Percentiles rank a stretch among this genome's conserved stretches.
Conservation (phyloP, 2,113 vertebrate genomes). For the Dromiciops gliroides region DNA sequence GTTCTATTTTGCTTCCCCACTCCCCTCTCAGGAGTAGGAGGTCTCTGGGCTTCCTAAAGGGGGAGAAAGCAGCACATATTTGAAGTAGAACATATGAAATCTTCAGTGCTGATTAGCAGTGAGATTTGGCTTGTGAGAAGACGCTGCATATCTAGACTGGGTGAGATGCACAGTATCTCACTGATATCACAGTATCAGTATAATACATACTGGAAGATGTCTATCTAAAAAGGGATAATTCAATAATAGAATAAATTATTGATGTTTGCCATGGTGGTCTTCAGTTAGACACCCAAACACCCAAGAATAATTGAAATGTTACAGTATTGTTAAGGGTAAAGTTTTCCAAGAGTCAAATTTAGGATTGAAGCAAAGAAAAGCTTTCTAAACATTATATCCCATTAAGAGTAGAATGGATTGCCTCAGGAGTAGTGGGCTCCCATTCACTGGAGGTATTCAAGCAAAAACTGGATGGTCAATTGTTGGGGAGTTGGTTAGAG, state of each 20-base stretch:
- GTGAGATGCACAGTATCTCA: too few relatives aligned
- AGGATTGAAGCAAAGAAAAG: background rate
- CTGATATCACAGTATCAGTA: too few relatives aligned
- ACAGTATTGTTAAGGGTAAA: background rate
- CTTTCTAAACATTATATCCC: background rate
- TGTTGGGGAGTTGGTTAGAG: background rate
- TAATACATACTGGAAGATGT: background rate
- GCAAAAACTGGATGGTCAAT: background rate
- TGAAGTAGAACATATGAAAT: background rate
- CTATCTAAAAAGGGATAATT: background rate
- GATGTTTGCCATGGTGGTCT: background rate
- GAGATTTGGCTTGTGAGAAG: background rate
- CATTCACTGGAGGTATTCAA: background rate
- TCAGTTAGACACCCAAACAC: background rate
- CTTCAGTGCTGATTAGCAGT: background rate
- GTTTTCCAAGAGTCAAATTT: background rate
- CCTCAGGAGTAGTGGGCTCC: background rate
- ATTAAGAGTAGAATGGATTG: background rate
- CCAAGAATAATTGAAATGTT: background rate
- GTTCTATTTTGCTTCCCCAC: background rate
- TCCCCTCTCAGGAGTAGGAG: background rate
- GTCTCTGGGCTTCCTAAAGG: background rate
- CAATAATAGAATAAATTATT: background rate
- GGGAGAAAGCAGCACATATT: background rate
- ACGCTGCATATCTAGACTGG: background rate